A percentile compares a stretch with the other conserved stretches of the same genome.
phyloP scores from a whole-genome alignment of 2,113 vertebrate species.

The Ptyas mucosa region DNA sequence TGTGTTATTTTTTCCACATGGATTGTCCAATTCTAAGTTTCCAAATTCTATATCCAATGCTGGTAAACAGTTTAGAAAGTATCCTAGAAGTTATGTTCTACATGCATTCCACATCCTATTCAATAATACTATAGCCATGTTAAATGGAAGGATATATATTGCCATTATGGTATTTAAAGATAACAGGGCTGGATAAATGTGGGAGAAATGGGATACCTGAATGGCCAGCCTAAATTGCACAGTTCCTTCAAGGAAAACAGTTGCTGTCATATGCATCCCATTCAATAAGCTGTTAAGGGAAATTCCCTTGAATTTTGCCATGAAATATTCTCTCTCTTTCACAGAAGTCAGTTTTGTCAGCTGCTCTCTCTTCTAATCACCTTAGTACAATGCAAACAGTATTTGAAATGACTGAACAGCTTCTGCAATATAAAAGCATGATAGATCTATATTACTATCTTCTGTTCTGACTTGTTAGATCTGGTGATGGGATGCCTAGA shows the following conservation, averaged over 20 bases:
- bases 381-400: accelerated
- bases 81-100: not conserved
- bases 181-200: not conserved
- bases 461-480: not conserved
- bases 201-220: not conserved
- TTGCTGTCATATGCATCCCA: conserved; percentile 15
- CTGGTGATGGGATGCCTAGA: not conserved
- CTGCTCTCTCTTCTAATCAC: not conserved
- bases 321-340: conserved; percentile 7
- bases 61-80: not conserved
- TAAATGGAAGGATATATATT: not conserved
- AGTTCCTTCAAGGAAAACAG: conserved; percentile 18
- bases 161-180: not conserved
- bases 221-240: conserved; percentile 10
- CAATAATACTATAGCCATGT: accelerated
- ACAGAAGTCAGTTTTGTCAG: not conserved
- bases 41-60: not conserved
- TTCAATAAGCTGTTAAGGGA: not conserved
- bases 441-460: not conserved
- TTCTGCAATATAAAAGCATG: not conserved
- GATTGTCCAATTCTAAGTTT: not conserved
- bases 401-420: not conserved
- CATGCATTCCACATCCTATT: not conserved
- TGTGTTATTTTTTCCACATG: not conserved
- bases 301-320: not conserved